A percentile compares a stretch with the other conserved stretches of the same genome.
These are phyloP conservation scores for Rhynchophorus ferrugineus DNA, from an alignment of 1,140 invertebrate genomes.

Conservation along the genomic window DNA sequence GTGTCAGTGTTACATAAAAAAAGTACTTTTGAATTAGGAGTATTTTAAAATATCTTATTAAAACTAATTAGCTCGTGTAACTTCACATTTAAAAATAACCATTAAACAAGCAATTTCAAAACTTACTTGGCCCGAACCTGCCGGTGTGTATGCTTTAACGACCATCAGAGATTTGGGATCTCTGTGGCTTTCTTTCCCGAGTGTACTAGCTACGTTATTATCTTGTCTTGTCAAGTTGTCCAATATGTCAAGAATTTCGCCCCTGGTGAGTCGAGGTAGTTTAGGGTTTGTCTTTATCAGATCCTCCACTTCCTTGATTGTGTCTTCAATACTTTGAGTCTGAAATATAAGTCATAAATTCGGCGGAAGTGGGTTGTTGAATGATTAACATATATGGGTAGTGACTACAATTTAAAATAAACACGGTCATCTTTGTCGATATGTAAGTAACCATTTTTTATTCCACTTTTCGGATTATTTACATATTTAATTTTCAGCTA, in stretches of 20 bases:
- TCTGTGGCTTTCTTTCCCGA: conserved; percentile 15
- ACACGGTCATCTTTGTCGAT: too few species aligned
- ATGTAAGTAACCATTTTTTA: too few species aligned
- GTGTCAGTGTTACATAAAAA: too few species aligned
- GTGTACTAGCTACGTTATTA: conserved; percentile 6
- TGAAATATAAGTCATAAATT: too few species aligned
- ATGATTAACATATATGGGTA: too few species aligned
- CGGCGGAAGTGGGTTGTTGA: too few species aligned
- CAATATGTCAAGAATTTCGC: conserved; percentile 49
- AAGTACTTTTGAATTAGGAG: too few species aligned
- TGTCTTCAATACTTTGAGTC: conserved; percentile 41
- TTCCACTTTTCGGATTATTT: too few species aligned
- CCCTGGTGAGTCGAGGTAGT: conserved; percentile 46
- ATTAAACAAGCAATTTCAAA: neutral
- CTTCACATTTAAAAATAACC: neutral
- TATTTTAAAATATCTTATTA: too few species aligned
- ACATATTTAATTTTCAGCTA: too few species aligned
- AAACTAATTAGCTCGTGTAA: neutral
- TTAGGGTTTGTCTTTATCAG: conserved; percentile 44
- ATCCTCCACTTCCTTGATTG: conserved; percentile 49
- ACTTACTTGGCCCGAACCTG: conserved; percentile 28
- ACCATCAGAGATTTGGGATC: conserved; percentile 46
- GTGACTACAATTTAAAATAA: too few species aligned
- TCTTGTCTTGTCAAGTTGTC: conserved; percentile 47
- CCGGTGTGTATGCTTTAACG: conserved; percentile 46